Percentiles rank a stretch among this genome's conserved stretches.
These are phyloP conservation scores for Vespertilio murinus DNA, from an alignment of 2,797 vertebrate species.

Conservation along the genomic window DNA sequence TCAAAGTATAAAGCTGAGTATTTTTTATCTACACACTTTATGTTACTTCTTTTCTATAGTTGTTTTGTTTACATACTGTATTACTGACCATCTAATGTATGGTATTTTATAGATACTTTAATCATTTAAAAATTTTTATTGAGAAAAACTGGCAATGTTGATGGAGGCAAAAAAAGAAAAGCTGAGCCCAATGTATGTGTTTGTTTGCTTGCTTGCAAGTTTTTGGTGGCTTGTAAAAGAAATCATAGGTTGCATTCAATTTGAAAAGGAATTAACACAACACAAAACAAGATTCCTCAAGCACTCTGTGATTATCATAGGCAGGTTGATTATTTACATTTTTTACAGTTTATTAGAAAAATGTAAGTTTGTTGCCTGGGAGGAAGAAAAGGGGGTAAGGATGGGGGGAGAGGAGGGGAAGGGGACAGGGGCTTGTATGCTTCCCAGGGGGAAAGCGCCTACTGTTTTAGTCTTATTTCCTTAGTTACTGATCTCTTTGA, in stretches of 20 bases:
- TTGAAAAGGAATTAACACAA: slow-evolving; percentile 2
- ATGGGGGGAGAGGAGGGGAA: neutral
- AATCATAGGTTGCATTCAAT: neutral
- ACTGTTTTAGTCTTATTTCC: slow-evolving; percentile 30
- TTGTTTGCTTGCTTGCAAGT: neutral
- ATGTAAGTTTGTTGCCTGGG: neutral
- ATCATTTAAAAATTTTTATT: neutral
- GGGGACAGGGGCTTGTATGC: neutral
- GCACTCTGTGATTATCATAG: neutral
- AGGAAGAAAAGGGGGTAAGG: neutral
- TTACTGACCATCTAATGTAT: neutral
- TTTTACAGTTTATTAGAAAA: neutral
- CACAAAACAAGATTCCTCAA: neutral
- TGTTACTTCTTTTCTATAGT: neutral
- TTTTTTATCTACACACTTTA: neutral
- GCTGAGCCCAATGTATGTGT: neutral
- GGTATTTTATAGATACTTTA: neutral
- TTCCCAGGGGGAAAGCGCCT: neutral
- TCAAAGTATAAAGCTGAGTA: neutral
- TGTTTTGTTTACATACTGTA: neutral
- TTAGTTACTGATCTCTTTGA: slow-evolving; percentile 53
- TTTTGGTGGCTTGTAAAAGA: neutral
- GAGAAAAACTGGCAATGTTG: neutral
- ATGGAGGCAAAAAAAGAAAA: neutral
- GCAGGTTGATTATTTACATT: neutral